Base-by-base conservation (phyloP, 2,888 invertebrate species). In the Pristionchus mayeri region DNA sequence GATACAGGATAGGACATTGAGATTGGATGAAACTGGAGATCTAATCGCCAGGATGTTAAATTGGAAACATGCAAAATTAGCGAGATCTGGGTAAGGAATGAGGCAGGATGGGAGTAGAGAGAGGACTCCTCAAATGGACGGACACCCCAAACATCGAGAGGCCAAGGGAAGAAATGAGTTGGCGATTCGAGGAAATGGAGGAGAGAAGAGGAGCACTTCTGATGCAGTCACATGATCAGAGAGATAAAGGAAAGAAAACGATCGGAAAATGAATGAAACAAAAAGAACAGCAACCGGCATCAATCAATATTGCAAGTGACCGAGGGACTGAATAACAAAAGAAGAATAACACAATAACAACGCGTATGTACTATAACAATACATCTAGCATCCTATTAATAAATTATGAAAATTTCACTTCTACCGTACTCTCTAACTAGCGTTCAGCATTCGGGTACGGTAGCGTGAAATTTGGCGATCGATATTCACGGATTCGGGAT, bases 131-230 rank as follows among this genome's bases (percentile, higher is more conserved):
- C 50, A 30, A 76, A 76, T 30, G 48, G 48, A 76, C 48, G 27
- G 76, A 48, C 76, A 48, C 76, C 30, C 18, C 30, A 50, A 76
- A 76, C 50, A 52, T 76, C 50, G 50, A 76, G 76, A 21, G 48
- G 30, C 2, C 7, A 63, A 76, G 3, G 76, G 50, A 50, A 24
- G 48, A 76, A 76, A 50, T 48, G 76, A 52, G 76, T 21, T 54
- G 71, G 44, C 71, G 71, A 71, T 71, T 71, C 37, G 71, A 40
- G 76, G 76, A 76, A 76, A 76, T 48, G 48, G 27, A 76, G 76
- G 30, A 48, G 76, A 52, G 27, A 52, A 27, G 30, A 18, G 50
- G 27, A 48, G 6, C 7, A 63, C 63, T 71, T 40, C n/a, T 71
- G 71, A 71, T 71, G 71, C 9, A 71, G 18, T 34, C 34, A 37